phyloP scores from a whole-genome alignment of 2,797 vertebrate species.

The Adrianichthys oophorus region DNA sequence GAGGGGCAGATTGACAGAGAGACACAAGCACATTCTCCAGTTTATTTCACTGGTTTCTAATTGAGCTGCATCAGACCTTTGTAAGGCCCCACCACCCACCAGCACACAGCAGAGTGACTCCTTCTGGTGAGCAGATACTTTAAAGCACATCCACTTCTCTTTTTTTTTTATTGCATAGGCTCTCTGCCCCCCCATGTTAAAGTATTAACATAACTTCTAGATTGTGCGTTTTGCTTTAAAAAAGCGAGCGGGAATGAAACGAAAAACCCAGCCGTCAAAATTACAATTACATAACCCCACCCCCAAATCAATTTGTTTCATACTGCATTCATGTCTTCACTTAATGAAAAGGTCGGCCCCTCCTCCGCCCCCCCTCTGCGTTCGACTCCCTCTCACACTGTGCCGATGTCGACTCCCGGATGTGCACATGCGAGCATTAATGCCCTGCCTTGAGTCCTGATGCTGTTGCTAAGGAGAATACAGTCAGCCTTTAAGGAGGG shows the following conservation, averaged over 20 bases:
- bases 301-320: constrained; percentile 28
- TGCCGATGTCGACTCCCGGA: constrained; percentile 68
- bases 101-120: constrained; percentile 34
- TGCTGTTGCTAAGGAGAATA: constrained; percentile 78
- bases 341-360: constrained; percentile 28
- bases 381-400: constrained; percentile 44
- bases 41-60: constrained; percentile 42
- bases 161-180: neutral
- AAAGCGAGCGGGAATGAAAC: constrained; percentile 31
- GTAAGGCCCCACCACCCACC: constrained; percentile 64
- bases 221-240: constrained; percentile 16
- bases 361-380: neutral
- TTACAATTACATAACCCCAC: constrained; percentile 42
- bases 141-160: constrained; percentile 47
- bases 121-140: constrained; percentile 49
- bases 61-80: constrained; percentile 42
- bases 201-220: no score
- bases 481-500: constrained; percentile 35
- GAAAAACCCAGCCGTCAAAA: constrained; percentile 56
- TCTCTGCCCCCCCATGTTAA: no score
- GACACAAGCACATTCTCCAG: constrained; percentile 36
- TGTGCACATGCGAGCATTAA: constrained; percentile 59
- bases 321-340: constrained; percentile 43
- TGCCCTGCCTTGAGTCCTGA: constrained; percentile 49
- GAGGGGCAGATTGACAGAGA: constrained; percentile 28